phyloP scores from a whole-genome alignment of 2,888 invertebrate species.

The Chesias legatella region DNA sequence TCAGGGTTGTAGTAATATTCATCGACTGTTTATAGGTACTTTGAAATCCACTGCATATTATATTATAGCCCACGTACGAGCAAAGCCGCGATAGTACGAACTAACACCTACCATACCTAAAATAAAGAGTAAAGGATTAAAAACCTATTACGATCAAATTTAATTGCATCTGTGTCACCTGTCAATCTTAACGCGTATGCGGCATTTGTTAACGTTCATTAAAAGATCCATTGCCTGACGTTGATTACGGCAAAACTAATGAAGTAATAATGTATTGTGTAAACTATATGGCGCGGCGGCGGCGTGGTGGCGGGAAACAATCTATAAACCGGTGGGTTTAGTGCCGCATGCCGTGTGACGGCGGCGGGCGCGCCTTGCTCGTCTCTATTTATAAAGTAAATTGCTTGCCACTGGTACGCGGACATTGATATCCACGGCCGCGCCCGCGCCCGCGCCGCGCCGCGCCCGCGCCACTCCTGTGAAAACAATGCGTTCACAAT shows the following conservation, averaged over 20 bases:
- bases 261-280: conserved; percentile 27
- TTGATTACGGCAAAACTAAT: conserved; percentile 10
- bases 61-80: no score
- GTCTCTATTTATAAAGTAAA: conserved; percentile 74
- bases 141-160: no score
- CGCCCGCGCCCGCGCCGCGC: no score
- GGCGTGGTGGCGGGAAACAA: conserved; percentile 56
- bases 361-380: conserved; percentile 66
- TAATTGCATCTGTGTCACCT: no score
- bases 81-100: no score
- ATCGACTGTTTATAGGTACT: no score
- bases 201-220: neutral
- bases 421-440: conserved; percentile 61
- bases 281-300: conserved; percentile 14
- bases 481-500: conserved; percentile 45
- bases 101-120: no score
- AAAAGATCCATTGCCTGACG: neutral
- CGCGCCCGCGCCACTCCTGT: conserved; percentile 57
- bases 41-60: no score
- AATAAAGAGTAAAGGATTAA: no score
- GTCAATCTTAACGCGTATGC: no score
- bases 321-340: conserved; percentile 68
- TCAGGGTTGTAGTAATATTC: no score
- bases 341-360: no score
- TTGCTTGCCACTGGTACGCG: conserved; percentile 60